These are phyloP conservation scores for Origma solitaria DNA, from an alignment of 2,113 vertebrate species.

Conservation along the genomic window DNA sequence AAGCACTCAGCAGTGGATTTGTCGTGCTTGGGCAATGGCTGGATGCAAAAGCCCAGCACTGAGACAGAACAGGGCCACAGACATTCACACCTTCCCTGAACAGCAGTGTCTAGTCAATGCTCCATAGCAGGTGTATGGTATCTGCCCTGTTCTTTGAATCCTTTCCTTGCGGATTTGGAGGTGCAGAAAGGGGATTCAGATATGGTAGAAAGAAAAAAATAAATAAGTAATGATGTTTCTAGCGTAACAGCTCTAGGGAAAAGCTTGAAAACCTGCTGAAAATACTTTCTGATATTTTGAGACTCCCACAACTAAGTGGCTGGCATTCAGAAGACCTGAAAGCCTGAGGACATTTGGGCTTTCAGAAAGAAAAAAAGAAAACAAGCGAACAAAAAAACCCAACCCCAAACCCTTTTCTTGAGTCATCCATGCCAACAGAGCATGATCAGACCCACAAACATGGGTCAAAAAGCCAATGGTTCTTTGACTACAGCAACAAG, in stretches of 20 bases:
- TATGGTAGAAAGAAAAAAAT: not conserved
- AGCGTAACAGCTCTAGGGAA: not conserved
- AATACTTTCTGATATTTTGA: not conserved
- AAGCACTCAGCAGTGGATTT: not conserved
- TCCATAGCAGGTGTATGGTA: not conserved
- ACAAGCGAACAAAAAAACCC: not conserved
- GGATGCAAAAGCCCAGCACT: not conserved
- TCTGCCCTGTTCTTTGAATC: not conserved
- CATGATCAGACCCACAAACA: not conserved
- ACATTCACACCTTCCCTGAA: not conserved
- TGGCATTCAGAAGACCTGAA: not conserved
- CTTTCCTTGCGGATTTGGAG: not conserved
- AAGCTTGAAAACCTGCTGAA: not conserved
- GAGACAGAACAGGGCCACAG: not conserved
- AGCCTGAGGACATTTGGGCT: not conserved
- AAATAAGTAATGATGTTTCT: not conserved
- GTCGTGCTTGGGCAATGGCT: not conserved
- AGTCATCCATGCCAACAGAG: not conserved
- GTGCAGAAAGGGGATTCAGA: not conserved
- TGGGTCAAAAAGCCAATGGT: not conserved
- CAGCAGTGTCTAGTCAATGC: not conserved
- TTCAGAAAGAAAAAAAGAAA: too few relatives aligned
- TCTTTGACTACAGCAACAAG: not conserved
- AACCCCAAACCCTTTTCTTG: not conserved
- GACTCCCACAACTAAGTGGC: not conserved